Conservation (phyloP, 2,113 vertebrate species). For the Caracal caracal region DNA sequence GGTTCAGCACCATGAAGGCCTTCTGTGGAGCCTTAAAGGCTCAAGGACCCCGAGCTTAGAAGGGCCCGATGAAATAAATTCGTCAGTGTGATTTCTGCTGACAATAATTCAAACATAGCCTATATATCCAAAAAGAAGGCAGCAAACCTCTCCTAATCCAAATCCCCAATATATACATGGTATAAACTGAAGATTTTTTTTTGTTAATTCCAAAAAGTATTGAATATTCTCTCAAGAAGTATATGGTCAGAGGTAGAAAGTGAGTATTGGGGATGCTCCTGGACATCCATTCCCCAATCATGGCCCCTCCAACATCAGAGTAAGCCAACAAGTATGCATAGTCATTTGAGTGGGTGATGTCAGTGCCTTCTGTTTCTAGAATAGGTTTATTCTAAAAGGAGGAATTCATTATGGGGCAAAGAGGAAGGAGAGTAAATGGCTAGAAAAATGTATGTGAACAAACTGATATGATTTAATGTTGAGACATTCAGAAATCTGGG, state of each 20-base stretch:
- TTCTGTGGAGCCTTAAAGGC: background rate
- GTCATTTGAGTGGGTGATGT: background rate
- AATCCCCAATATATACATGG: slow-evolving; percentile 38
- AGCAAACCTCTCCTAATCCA: slow-evolving; percentile 13
- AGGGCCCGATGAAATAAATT: background rate
- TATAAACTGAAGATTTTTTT: slow-evolving; percentile 26
- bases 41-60: background rate
- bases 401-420: background rate
- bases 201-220: background rate
- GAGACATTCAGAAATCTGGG: background rate
- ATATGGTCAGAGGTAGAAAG: slow-evolving; percentile 11
- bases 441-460: slow-evolving; percentile 13
- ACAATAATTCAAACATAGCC: slow-evolving; percentile 9
- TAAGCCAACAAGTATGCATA: background rate
- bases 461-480: background rate
- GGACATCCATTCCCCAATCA: background rate
- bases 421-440: background rate
- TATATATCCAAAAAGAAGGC: background rate
- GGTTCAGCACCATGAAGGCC: background rate
- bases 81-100: background rate
- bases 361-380: slow-evolving; percentile 20
- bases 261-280: background rate
- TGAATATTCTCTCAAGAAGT: slow-evolving; percentile 42
- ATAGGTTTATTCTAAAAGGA: slow-evolving; percentile 5
- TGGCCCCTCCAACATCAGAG: background rate